Evolutionary conservation across 2,797 vertebrate species (phyloP), one percentile per base, ranked within the genome.

Genomic region (Tinamus major): DNA sequence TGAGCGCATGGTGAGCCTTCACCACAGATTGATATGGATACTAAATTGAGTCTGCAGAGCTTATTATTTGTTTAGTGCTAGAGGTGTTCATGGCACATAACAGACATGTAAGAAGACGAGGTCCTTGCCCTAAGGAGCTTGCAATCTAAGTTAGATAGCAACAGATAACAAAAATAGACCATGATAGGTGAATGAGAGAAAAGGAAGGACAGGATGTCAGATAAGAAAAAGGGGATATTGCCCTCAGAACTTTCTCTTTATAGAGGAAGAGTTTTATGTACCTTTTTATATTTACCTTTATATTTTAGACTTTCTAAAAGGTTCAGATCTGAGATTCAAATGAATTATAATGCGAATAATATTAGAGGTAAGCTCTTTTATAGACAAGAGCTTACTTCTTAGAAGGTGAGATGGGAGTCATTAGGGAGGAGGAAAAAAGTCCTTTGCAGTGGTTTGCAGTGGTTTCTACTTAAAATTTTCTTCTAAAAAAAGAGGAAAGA

Each of bases 21-120:
- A 72, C 85, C 58, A 89, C 93, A 93, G 91, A 95, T 95, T 96
- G 93, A 94, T 93, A 92, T 94, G 58, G 95, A 92, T 94, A 39
- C 87, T 94, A 96, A 96, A 94, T 77, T 84, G 85, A 93, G 81
- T 94, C 74, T 84, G 90, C 56, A 89, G 78, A 94, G 75, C 67
- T 92, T 91, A 83, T 95, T 95, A 92, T 87, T 96, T 95, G 76
- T 92, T 96, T 94, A 95, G 90, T 82, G 61, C 80, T 95, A 69
- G 65, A 96, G 79, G 79, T 92, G 87, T 87, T 90, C 79, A 67
- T 78, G 79, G 76, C 87, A 91, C 71, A 84, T 96, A 93, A 93
- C 8, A 16, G 83, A 81, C 70, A 51, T 70, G 70, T 72, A 96
- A 88, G 79, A 91, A 94, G 91, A 95, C 27, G 21, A 95, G 84